Percentiles rank a stretch among this genome's conserved stretches.
Conservation (phyloP, 2,888 invertebrate genomes). For the Caradrina clavipalpis region DNA sequence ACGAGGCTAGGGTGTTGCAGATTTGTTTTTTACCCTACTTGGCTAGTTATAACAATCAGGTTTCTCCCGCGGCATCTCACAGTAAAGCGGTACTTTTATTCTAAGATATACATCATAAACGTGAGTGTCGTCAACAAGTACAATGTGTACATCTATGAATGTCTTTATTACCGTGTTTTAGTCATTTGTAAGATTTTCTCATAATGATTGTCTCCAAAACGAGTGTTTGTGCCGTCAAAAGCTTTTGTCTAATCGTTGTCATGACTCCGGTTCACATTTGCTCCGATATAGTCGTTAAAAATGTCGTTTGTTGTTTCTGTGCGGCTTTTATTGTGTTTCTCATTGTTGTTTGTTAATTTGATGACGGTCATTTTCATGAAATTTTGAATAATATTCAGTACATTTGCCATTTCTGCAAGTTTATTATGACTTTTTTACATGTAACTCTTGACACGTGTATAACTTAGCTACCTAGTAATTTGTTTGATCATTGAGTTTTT, state of each 20-base stretch:
- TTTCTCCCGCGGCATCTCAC: conserved; percentile 85
- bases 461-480: neutral
- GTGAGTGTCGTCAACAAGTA: conserved; percentile 89
- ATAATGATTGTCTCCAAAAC: conserved; percentile 91
- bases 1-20: conserved; percentile 62
- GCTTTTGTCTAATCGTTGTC: conserved; percentile 89
- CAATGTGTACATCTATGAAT: conserved; percentile 89
- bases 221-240: conserved; percentile 89
- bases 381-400: conserved; percentile 3
- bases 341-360: conserved; percentile 37
- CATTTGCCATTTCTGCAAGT: neutral
- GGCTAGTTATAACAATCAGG: conserved; percentile 82
- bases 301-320: conserved; percentile 62
- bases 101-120: conserved; percentile 89
- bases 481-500: neutral
- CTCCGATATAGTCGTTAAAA: conserved; percentile 73
- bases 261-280: conserved; percentile 79
- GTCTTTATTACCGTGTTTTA: conserved; percentile 90
- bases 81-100: conserved; percentile 89
- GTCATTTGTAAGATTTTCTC: conserved; percentile 91
- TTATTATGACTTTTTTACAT: neutral
- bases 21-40: conserved; percentile 64
- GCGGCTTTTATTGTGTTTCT: conserved; percentile 30
- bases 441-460: neutral
- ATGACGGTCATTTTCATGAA: conserved; percentile 28